Evolutionary conservation across 53 echinoderm and acorn worm species (phyloP), one percentile per base, ranked within the genome.

Genomic region (Crossaster papposus): DNA sequence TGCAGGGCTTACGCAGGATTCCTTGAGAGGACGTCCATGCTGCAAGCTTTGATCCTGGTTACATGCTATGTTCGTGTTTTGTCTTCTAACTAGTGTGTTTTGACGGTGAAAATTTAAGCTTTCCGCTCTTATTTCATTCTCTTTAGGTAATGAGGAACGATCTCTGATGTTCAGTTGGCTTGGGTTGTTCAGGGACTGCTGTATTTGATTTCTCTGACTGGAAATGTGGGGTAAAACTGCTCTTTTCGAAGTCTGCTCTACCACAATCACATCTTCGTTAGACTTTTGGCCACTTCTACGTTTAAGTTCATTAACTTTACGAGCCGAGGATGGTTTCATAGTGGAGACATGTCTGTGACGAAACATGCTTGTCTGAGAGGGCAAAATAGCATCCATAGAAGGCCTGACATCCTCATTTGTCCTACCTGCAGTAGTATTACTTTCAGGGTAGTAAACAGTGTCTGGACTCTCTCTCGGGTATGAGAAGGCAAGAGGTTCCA

Each of bases 331-430:
- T 37, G 53, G 26, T 30, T 54, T 85, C 52, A 29, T 73, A 12
- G 37, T 38, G 15, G 70, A 65, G 6, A 70, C n/a, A 14, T 55
- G 76, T 75, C 54, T 87, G 14, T 55, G 76, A 10, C 38, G 76
- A 37, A 76, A 58, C 62, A 87, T 63, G 37, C 87, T 77, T 6
- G 77, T 77, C 37, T 77, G 76, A 31, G 87, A 76, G 10, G 77
- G 54, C 35, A 36, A 58, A 36, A 77, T 87, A 24, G 38, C n/a
- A 26, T 77, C 36, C 34, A 62, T 26, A 12, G 35, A 26, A 6
- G 75, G 63, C 1, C 77, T 15, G 18, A 35, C 75, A 5, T 36
- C 62, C 29, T 87, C 77, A 24, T 55, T 55, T 10, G 28, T 63
- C 34, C 77, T 36, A 54, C 50, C 77, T 62, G 54, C 14, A 55